These are phyloP conservation scores for Rhincodon typus DNA, from an alignment of 2,797 vertebrate species.

Conservation along the genomic window DNA sequence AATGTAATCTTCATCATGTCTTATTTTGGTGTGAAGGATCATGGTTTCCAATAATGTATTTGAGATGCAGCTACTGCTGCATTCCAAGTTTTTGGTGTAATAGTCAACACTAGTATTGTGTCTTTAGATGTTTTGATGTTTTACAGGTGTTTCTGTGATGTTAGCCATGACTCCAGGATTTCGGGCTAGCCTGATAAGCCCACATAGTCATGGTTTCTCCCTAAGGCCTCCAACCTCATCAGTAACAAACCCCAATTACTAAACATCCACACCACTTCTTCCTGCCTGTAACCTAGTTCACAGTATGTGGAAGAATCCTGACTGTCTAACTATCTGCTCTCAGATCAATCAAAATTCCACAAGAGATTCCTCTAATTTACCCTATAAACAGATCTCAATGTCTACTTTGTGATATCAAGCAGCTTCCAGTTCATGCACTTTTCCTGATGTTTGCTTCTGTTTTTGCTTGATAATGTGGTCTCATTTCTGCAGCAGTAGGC, in stretches of 20 bases:
- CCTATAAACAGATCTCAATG: not conserved
- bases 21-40: not conserved
- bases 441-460: not conserved
- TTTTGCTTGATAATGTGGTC: not conserved
- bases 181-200: not conserved
- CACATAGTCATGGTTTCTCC: not conserved
- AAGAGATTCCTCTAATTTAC: not conserved
- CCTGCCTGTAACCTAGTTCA: not conserved
- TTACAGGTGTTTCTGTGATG: not conserved
- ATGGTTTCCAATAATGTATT: not conserved
- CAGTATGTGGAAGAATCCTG: not conserved
- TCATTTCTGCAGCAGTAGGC: not conserved
- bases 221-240: not conserved
- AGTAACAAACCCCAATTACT: not conserved
- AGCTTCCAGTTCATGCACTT: not conserved
- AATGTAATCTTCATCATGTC: not conserved
- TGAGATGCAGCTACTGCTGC: not conserved
- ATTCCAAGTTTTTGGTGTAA: too few species aligned
- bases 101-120: not conserved
- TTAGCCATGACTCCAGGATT: not conserved
- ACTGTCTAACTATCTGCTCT: not conserved
- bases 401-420: too few species aligned
- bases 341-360: not conserved
- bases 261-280: too few species aligned
- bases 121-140: not conserved